Conservation (phyloP, 2,888 invertebrate genomes). For the Thera obeliscata region DNA sequence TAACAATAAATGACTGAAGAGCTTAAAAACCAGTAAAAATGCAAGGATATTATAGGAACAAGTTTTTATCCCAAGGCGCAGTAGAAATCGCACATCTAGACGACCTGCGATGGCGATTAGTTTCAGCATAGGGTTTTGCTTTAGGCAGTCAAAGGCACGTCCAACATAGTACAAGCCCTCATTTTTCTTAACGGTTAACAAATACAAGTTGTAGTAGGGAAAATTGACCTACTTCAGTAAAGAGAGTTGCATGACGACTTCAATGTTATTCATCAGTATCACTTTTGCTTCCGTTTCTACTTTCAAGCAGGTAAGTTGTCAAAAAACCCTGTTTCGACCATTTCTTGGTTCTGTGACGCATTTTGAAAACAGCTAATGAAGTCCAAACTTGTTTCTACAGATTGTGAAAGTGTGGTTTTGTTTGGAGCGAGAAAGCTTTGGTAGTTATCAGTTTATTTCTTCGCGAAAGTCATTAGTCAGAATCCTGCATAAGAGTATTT, state of each 20-base stretch:
- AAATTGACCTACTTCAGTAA: no score
- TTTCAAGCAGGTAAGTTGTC: not conserved
- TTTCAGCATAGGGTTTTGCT: no score
- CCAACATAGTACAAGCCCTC: no score
- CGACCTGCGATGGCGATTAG: no score
- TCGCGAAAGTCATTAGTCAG: conserved; percentile 18
- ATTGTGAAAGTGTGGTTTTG: conserved; percentile 35
- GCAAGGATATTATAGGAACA: no score
- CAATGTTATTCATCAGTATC: not conserved
- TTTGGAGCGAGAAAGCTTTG: conserved; percentile 31
- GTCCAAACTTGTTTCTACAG: conserved; percentile 17
- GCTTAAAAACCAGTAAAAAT: not conserved
- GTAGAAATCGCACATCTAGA: no score
- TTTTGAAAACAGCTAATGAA: conserved; percentile 19
- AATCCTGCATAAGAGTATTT: not conserved
- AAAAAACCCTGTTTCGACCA: conserved; percentile 9
- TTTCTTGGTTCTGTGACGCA: conserved; percentile 29
- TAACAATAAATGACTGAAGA: not conserved
- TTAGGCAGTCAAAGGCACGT: no score
- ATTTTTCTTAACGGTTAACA: no score
- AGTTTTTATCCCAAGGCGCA: no score
- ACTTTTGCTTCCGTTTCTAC: not conserved
- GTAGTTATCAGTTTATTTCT: conserved; percentile 11
- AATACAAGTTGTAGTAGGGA: no score
- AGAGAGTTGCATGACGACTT: no score